phyloP scores from a whole-genome alignment of 2,888 invertebrate species.

The Napeogenes inachia region DNA sequence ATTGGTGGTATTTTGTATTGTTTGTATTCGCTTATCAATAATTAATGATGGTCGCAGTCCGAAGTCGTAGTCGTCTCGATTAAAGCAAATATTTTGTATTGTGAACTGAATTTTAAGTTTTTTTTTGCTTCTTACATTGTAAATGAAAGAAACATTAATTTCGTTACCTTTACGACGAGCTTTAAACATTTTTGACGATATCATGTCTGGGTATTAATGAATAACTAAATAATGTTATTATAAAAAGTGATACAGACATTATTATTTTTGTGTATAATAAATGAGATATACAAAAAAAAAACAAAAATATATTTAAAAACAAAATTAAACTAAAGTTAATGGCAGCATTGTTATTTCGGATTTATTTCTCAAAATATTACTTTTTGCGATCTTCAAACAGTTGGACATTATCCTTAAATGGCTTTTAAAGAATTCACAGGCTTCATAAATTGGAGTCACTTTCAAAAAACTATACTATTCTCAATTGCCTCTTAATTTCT shows the following conservation, averaged over 20 bases:
- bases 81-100: slow-evolving; percentile 36
- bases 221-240: too few species aligned
- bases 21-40: slow-evolving; percentile 49
- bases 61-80: slow-evolving; percentile 34
- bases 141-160: slow-evolving; percentile 11
- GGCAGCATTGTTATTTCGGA: too few species aligned
- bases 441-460: slow-evolving; percentile 59
- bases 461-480: slow-evolving; percentile 61
- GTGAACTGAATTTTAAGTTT: slow-evolving; percentile 22
- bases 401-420: slow-evolving; percentile 52
- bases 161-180: slow-evolving; percentile 3
- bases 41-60: slow-evolving; percentile 46
- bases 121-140: slow-evolving; percentile 18
- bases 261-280: too few species aligned
- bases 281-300: too few species aligned
- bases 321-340: too few species aligned
- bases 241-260: too few species aligned
- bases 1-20: slow-evolving; percentile 46
- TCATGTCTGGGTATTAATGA: too few species aligned
- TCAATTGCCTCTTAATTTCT: slow-evolving; percentile 62
- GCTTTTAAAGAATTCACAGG: slow-evolving; percentile 48
- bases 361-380: background rate
- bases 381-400: slow-evolving; percentile 36
- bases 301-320: too few species aligned
- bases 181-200: too few species aligned